These are phyloP conservation scores for Chanos chanos DNA, from an alignment of 2,797 vertebrate genomes.

Conservation along the genomic window DNA sequence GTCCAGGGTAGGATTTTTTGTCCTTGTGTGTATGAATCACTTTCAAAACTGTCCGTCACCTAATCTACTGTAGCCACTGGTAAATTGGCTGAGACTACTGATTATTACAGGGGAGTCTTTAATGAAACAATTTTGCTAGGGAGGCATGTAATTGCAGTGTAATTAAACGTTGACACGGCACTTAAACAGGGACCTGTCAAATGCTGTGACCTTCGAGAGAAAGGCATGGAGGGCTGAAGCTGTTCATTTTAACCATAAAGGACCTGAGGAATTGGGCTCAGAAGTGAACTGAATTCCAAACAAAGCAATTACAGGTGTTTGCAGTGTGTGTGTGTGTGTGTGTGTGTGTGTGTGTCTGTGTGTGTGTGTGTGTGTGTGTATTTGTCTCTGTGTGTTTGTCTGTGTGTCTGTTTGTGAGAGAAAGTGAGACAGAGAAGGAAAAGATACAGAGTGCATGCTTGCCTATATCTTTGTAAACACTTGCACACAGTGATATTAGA, in stretches of 20 bases:
- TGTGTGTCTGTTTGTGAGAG: slow-evolving; percentile 3
- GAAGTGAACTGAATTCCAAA: slow-evolving; percentile 27
- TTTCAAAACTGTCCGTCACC: slow-evolving; percentile 34
- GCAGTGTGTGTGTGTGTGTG: not conserved
- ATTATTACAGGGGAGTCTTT: slow-evolving; percentile 38
- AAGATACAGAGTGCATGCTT: too few relatives aligned
- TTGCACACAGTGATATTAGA: too few relatives aligned
- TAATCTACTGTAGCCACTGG: slow-evolving; percentile 30
- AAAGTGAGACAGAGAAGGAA: too few relatives aligned
- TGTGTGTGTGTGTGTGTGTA: slow-evolving; percentile 1
- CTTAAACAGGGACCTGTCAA: slow-evolving; percentile 36
- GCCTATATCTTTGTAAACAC: too few relatives aligned
- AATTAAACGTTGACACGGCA: slow-evolving; percentile 46
- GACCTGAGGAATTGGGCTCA: slow-evolving; percentile 24
- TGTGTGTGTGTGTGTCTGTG: not conserved
- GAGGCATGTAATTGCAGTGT: slow-evolving; percentile 43
- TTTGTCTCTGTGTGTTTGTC: not conserved
- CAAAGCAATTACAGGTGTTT: not conserved
- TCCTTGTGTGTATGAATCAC: slow-evolving; percentile 32
- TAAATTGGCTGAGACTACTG: slow-evolving; percentile 47
- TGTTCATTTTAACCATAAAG: slow-evolving; percentile 21
- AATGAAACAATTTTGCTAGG: slow-evolving; percentile 41
- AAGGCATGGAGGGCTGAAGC: slow-evolving; percentile 13
- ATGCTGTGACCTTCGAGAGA: slow-evolving; percentile 35
- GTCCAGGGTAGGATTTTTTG: slow-evolving; percentile 20